Percentiles rank a stretch among this genome's conserved stretches.
Evolutionary conservation across 1,140 invertebrate genomes (phyloP).

Genomic region (Physella acuta): DNA sequence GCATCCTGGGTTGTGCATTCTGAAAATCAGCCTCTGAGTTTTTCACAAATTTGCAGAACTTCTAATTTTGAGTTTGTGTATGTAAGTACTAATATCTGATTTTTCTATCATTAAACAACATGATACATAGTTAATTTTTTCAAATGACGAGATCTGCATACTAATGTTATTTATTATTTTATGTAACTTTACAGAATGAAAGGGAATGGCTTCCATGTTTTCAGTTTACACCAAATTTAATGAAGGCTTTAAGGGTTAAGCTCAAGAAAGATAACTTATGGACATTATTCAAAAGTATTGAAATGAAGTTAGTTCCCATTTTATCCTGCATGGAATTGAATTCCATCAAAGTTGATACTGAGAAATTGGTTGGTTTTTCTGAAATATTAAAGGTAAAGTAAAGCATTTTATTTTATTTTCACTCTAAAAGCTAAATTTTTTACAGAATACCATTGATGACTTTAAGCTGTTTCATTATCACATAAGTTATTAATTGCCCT

Average conservation of each 20-base stretch:
- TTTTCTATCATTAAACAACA: background rate
- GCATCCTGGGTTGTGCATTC: conserved; percentile 48
- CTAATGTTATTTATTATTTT: conserved; percentile 6
- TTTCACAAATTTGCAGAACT: conserved; percentile 33
- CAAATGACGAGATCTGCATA: conserved; percentile 7
- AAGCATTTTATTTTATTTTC: background rate
- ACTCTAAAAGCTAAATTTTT: background rate
- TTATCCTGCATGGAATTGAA: conserved; percentile 63
- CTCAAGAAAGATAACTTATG: conserved; percentile 52
- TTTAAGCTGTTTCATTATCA: background rate
- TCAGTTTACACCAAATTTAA: conserved; percentile 25
- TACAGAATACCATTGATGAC: background rate
- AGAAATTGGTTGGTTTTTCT: conserved; percentile 60
- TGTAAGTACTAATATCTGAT: conserved; percentile 9
- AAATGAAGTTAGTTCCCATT: conserved; percentile 63
- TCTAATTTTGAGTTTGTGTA: background rate
- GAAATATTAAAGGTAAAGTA: conserved; percentile 47
- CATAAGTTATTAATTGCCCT: background rate
- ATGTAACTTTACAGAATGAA: background rate
- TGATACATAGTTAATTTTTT: background rate
- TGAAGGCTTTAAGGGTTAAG: conserved; percentile 36
- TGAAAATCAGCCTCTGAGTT: conserved; percentile 37
- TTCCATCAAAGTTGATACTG: conserved; percentile 59
- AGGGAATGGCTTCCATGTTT: conserved; percentile 23
- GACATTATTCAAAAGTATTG: conserved; percentile 60